phyloP scores from a whole-genome alignment of 2,888 invertebrate species.

The Sthenelais limicola region DNA sequence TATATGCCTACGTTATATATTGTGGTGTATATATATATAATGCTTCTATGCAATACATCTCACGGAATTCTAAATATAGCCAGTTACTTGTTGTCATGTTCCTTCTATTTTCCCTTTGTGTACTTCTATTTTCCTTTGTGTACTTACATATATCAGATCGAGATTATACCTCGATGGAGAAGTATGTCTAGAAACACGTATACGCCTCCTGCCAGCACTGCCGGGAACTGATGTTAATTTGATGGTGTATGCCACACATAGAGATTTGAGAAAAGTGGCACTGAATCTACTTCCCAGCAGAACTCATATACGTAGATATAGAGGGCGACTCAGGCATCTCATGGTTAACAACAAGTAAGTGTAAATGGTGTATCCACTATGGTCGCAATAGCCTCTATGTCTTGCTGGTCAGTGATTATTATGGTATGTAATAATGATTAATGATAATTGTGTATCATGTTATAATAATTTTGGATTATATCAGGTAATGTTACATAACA shows the following conservation, averaged over 20 bases:
- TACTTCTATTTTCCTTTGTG: background rate
- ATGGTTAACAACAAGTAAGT: constrained; percentile 27
- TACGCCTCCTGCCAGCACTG: background rate
- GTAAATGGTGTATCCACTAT: no score
- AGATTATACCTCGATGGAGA: constrained; percentile 5
- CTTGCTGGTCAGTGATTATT: no score
- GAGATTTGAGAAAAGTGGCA: constrained; percentile 10
- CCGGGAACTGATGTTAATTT: background rate
- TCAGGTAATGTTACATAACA: no score
- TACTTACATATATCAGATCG: background rate
- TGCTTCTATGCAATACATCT: no score
- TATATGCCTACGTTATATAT: no score
- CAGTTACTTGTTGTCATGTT: background rate
- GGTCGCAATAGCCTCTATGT: no score
- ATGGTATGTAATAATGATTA: no score
- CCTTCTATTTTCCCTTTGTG: background rate
- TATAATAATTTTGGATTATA: no score
- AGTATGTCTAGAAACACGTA: background rate
- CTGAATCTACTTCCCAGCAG: background rate
- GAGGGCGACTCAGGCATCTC: constrained; percentile 8
- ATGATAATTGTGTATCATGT: no score
- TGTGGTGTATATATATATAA: no score
- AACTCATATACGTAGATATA: background rate
- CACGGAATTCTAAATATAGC: background rate
- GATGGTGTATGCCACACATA: background rate